phyloP scores from a whole-genome alignment of 2,888 invertebrate species.

The Drosophila ustulata region DNA sequence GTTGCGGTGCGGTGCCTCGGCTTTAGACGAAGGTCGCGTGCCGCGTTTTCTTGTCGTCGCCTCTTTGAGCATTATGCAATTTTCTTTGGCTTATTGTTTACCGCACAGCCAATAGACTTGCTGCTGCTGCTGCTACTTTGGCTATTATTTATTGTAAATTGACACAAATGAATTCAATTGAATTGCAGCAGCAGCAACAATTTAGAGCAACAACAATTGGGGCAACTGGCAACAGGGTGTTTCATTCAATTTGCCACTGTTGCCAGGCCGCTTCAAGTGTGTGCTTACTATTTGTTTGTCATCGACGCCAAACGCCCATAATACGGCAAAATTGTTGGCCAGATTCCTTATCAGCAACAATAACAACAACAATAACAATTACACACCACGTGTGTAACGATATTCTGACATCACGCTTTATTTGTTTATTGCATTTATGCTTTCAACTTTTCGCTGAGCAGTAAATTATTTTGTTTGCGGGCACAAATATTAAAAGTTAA shows the following conservation, averaged over 20 bases:
- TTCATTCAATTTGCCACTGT: constrained; percentile 23
- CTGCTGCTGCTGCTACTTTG: constrained; percentile 21
- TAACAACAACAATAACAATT: constrained; percentile 6
- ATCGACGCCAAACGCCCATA: constrained; percentile 35
- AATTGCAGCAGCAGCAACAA: constrained; percentile 60
- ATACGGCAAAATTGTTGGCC: constrained; percentile 32
- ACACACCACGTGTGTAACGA: constrained; percentile 41
- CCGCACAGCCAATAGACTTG: constrained; percentile 4
- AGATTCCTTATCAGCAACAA: constrained; percentile 46
- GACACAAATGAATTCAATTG: constrained; percentile 78
- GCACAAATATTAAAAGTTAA: constrained; percentile 4
- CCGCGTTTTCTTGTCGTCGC: constrained; percentile 31
- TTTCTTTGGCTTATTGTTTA: constrained; percentile 48
- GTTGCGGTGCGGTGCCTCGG: background rate
- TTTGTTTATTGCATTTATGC: constrained; percentile 49
- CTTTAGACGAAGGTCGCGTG: constrained; percentile 66
- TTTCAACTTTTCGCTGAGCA: constrained; percentile 28
- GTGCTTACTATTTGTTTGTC: constrained; percentile 24
- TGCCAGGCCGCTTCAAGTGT: constrained; percentile 29
- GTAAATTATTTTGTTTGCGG: constrained; percentile 23
- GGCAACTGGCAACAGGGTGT: constrained; percentile 32
- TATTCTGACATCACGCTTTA: constrained; percentile 36
- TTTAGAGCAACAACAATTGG: background rate
- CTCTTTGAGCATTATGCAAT: constrained; percentile 69
- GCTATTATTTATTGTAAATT: constrained; percentile 72